Base-by-base conservation (phyloP, 2,797 vertebrate genomes). In the Meriones psammophilus region DNA sequence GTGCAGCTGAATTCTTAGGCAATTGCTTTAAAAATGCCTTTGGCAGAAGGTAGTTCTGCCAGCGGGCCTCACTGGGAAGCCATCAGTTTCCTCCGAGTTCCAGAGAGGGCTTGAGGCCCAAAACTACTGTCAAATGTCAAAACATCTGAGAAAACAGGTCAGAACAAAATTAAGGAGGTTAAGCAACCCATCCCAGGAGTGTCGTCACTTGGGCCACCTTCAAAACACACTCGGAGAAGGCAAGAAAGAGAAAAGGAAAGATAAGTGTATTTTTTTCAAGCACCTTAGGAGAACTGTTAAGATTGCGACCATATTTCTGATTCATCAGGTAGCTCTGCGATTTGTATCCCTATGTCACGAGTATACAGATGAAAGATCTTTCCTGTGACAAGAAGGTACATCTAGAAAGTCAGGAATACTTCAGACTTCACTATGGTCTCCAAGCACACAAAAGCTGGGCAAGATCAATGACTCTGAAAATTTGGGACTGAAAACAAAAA, bases 221-320 rank as follows among this genome's bases (percentile, higher is more conserved):
- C 54, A 42, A 95, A 87, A 97, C 24, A 66, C 69, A 30, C 28
- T 92, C 66, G 33, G 91, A 81, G 20, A 90, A n/a, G 5, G 56
- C 42, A 17, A 84, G 28, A 78, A 18, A 64, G 83, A 88, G 18
- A 7, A 36, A 83, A 85, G 60, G 6, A 24, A 13, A 17, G 3
- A 12, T 15, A 69, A 15, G 18, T 28, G 2, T 69, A 69, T 50
- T 42, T 94, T 71, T 74, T 73, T 74, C 92, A 80, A 50, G 91
- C 85, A 94, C 13, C 12, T 88, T 56, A 3, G 0, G 92, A 81
- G 50, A 97, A 68, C 8, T 68, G 14, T 60, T 76, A 62, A 1
- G 0, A 0, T 12, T 42, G 77, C n/a, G 64, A 89, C 71, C 0
- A 2, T 30, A 58, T 7, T 4, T 33, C 58, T 74, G 36, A 91